Evolutionary conservation across 2,113 vertebrate genomes (phyloP), one percentile per base, ranked within the genome.

Genomic region (Hippocampus guttulatus): DNA sequence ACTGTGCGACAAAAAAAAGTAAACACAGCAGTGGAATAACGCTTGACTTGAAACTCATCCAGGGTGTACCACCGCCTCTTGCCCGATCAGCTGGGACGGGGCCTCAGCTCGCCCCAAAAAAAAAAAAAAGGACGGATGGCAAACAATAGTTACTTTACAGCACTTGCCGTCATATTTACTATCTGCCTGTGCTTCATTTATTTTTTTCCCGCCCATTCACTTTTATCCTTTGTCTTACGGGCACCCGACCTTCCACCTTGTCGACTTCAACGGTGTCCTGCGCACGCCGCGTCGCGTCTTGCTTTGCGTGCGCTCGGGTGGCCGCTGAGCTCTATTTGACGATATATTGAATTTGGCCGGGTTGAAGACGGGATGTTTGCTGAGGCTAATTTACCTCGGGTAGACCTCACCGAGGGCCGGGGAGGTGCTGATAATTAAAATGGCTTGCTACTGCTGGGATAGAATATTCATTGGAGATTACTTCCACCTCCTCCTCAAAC

Each of bases 341-440:
- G 78, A 84, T 66, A 71, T 81, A 75, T 87, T 84, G 79, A 82
- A 80, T 86, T 77, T 27, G 72, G 75, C 71, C 41, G 74, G 75
- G 72, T 75, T 68, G 80, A 74, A 74, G 81, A 75, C 79, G 4
- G 69, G 78, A 11, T 86, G 87, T 88, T 84, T 81, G 85, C 87
- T 45, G 75, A 82, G 71, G 65, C 75, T 84, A 79, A 87, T 88
- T 87, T 84, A 87, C 87, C 84, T 80, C 80, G 70, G 75, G 73
- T 54, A 69, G 79, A 86, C 79, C 82, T 67, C 81, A 81, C 78
- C 14, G 71, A 75, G 75, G 73, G 62, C 62, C 73, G 55, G 77
- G 78, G 80, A 81, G 80, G 79, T 77, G 81, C 84, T 80, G 85
- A 81, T 90, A 84, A 91, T 91, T 90, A 91, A 90, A 90, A 81